Evolutionary conservation across 2,113 vertebrate species (phyloP).

Genomic region (Podilymbus podiceps): DNA sequence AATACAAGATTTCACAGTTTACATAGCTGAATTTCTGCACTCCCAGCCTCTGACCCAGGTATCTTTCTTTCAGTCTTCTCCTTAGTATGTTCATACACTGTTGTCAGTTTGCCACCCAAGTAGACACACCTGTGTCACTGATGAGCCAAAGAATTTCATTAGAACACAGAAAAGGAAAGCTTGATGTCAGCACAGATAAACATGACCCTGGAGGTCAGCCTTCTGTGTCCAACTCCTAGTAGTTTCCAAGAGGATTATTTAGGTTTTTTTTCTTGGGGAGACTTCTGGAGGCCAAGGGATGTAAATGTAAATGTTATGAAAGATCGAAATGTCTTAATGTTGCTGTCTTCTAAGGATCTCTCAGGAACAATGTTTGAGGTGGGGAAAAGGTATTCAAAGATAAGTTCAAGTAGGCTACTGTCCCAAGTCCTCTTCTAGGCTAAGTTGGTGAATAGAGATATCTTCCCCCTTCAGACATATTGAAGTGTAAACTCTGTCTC

Average conservation of each 20-base stretch:
- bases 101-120: neutral
- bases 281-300: neutral
- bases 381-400: neutral
- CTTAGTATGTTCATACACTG: neutral
- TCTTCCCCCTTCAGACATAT: fast-evolving
- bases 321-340: neutral
- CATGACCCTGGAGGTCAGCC: neutral
- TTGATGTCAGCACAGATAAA: neutral
- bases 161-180: neutral
- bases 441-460: neutral
- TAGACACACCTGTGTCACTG: neutral
- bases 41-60: neutral
- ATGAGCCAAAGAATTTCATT: neutral
- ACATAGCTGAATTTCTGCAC: neutral
- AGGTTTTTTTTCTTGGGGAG: neutral
- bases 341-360: neutral
- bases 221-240: neutral
- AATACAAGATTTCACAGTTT: neutral
- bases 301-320: neutral
- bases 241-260: neutral
- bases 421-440: neutral
- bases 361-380: neutral
- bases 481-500: neutral
- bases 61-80: neutral
- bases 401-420: neutral